These are phyloP conservation scores for Acanthurus leucopareius DNA, from an alignment of 2,797 vertebrate species.

Conservation along the genomic window DNA sequence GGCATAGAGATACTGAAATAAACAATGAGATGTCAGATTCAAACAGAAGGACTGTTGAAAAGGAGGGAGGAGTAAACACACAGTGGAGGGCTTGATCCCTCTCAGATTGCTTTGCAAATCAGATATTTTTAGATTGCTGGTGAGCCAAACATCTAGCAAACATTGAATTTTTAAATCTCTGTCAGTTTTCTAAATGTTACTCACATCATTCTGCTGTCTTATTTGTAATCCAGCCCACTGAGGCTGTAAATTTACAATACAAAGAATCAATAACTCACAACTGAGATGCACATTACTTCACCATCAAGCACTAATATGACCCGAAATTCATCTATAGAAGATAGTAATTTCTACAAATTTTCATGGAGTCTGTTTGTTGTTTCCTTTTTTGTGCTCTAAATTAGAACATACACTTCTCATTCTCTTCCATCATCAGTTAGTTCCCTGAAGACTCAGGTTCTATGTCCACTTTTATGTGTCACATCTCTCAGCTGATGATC, in stretches of 20 bases:
- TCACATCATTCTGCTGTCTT: background rate
- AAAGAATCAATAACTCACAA: conserved; percentile 17
- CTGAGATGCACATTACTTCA: background rate
- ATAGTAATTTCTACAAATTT: background rate
- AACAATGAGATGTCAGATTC: conserved; percentile 48
- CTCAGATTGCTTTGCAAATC: conserved; percentile 27
- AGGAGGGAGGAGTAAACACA: conserved; percentile 26
- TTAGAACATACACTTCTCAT: conserved; percentile 17
- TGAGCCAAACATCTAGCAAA: conserved; percentile 23
- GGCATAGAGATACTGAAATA: conserved; percentile 40
- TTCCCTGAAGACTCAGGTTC: conserved; percentile 47
- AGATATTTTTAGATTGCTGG: conserved; percentile 28
- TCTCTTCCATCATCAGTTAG: conserved; percentile 42
- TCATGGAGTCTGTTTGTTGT: conserved; percentile 1
- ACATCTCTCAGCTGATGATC: conserved; percentile 68
- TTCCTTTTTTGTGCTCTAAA: conserved; percentile 23
- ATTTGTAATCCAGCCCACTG: conserved; percentile 4
- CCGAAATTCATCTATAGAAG: background rate
- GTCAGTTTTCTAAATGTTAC: conserved; percentile 4
- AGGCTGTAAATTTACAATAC: background rate
- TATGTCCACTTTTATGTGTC: conserved; percentile 50
- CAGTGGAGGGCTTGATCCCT: conserved; percentile 8
- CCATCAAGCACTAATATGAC: conserved; percentile 6
- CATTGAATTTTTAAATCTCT: conserved; percentile 3
- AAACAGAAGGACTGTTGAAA: conserved; percentile 19